A percentile compares a stretch with the other conserved stretches of the same genome.
Evolutionary conservation across 2,888 invertebrate species (phyloP).

Genomic region (Mesorhabditis belari): DNA sequence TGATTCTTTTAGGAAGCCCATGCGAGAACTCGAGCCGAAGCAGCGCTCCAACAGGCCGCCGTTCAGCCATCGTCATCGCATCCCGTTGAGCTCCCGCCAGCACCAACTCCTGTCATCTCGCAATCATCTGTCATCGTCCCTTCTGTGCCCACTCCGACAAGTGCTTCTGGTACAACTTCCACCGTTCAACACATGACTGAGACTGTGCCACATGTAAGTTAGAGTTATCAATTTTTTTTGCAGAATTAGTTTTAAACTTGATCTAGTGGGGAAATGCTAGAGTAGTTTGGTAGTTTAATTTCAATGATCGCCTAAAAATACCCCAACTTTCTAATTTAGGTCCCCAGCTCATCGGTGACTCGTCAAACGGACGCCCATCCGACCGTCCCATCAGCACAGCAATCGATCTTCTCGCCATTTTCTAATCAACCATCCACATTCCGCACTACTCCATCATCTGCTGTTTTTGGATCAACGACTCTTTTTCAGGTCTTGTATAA

Average conservation of each 20-base stretch:
- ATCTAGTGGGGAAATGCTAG: too few species aligned
- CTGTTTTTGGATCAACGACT: background rate
- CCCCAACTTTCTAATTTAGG: too few species aligned
- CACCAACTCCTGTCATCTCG: background rate
- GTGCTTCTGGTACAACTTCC: background rate
- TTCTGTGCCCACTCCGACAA: background rate
- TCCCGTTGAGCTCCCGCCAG: too few species aligned
- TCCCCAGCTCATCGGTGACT: background rate
- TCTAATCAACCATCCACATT: background rate
- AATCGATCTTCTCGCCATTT: background rate
- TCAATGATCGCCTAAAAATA: too few species aligned
- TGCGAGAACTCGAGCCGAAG: background rate
- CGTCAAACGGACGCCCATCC: background rate
- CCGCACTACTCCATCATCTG: background rate
- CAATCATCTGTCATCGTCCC: background rate
- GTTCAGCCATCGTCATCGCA: background rate
- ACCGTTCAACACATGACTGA: background rate
- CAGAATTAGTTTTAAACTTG: too few species aligned
- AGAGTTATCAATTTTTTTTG: background rate
- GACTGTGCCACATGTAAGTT: background rate
- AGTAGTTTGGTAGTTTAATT: too few species aligned
- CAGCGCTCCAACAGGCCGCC: background rate
- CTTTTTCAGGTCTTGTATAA: too few species aligned
- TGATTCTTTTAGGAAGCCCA: background rate
- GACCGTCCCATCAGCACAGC: background rate